A percentile compares a stretch with the other conserved stretches of the same genome.
phyloP scores from a whole-genome alignment of 2,888 invertebrate species.

The Exocentrus adspersus region DNA sequence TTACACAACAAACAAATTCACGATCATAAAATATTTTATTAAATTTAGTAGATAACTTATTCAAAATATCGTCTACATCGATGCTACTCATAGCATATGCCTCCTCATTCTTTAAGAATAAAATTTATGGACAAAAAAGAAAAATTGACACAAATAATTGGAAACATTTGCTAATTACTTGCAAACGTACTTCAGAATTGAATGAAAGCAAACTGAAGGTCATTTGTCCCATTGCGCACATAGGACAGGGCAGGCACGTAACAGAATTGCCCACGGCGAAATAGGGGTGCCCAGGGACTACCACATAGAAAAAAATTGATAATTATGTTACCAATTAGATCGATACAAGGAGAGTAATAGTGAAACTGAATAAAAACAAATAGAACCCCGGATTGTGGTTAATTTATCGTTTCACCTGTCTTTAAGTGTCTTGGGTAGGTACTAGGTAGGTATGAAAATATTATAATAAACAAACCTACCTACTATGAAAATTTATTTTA shows the following conservation, averaged over 20 bases:
- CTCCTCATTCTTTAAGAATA: constrained; percentile 10
- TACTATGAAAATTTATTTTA: too few relatives aligned
- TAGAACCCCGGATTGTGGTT: too few relatives aligned
- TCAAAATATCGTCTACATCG: constrained; percentile 52
- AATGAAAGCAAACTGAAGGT: not conserved
- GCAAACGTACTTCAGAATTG: not conserved
- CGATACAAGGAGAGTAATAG: too few relatives aligned
- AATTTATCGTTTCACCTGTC: too few relatives aligned
- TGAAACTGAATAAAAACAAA: too few relatives aligned
- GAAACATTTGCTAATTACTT: not conserved
- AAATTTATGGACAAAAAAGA: not conserved
- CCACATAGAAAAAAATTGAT: too few relatives aligned
- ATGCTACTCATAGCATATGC: constrained; percentile 50
- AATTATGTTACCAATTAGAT: too few relatives aligned
- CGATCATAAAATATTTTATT: constrained; percentile 56
- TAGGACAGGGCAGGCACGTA: not conserved
- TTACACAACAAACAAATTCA: constrained; percentile 55
- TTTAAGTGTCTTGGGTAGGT: too few relatives aligned
- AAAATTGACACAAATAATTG: not conserved
- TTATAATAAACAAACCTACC: too few relatives aligned
- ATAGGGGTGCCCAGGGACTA: too few relatives aligned
- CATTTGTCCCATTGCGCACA: not conserved
- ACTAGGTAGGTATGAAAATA: too few relatives aligned
- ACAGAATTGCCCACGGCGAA: not conserved
- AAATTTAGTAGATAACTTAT: constrained; percentile 53